Base-by-base conservation (phyloP, 1,140 invertebrate species). In the Eupristina koningsbergeri region DNA sequence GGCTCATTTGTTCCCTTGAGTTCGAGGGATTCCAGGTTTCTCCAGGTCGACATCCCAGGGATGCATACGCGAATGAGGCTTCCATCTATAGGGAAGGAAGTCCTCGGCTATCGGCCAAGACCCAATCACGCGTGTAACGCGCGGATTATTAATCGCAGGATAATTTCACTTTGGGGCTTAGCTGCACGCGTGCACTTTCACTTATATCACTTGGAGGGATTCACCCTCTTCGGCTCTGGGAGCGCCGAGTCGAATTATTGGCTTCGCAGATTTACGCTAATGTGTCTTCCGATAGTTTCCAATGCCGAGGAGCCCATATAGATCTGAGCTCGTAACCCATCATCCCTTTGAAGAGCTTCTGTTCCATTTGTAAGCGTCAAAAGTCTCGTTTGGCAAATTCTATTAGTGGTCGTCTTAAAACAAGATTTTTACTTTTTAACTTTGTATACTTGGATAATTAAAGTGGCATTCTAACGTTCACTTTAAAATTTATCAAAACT, bases 101-200 rank as follows among this genome's bases (percentile, higher is more conserved):
- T 69, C 45, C 41, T 75, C 29, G 17, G 26, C 61, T 77, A 81
- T 81, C 83, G 80, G 58, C 26, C 31, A 29, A 41, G 90, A 88
- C 26, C 89, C 89, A 90, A 91, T 91, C 91, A 90, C 91, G 91
- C 90, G 91, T 91, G 90, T 91, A 92, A 92, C 90, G 88, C 86
- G 88, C 86, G 87, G 90, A 92, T 92, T 91, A 92, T 92, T 91
- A 91, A 91, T 92, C 90, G 90, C 86, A 77, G 90, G 89, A 91
- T 91, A 92, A 92, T 92, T 91, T 89, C 88, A 89, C 88, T 87
- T 86, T 85, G 85, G 85, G 81, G 76, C n/a, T 13, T 19, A 75
- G 84, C 19, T 73, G 53, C 75, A 85, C 79, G 15, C 47, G 47
- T 50, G 47, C 47, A 15, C 47, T 50, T 15, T 8, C 7, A 15